phyloP scores from a whole-genome alignment of 2,797 vertebrate species.

The Zalophus californianus region DNA sequence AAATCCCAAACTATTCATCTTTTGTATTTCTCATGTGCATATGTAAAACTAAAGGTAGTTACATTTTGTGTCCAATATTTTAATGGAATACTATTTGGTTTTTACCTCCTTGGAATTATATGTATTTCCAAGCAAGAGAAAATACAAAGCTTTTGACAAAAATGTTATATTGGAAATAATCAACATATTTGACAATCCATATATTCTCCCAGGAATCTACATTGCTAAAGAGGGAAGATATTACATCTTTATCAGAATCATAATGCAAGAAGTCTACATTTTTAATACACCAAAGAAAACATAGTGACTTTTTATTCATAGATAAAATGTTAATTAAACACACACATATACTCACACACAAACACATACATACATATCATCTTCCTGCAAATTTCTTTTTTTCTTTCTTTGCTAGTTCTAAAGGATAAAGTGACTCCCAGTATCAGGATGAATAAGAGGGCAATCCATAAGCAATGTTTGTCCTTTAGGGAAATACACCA shows the following conservation, averaged over 20 bases:
- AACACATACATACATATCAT: background rate
- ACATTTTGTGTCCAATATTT: background rate
- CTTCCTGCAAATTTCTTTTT: background rate
- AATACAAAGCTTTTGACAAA: conserved; percentile 4
- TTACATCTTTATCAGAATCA: background rate
- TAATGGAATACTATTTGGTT: background rate
- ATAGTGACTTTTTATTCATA: background rate
- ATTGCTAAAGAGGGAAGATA: background rate
- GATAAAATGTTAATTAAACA: background rate
- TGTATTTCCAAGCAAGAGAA: background rate
- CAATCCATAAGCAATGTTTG: background rate
- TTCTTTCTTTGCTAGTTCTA: background rate
- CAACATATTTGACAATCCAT: background rate
- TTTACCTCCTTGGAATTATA: background rate
- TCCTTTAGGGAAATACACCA: background rate
- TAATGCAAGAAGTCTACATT: background rate
- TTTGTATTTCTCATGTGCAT: background rate
- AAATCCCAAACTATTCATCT: background rate
- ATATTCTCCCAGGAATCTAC: background rate
- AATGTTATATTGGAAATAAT: background rate
- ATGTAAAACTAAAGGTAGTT: background rate
- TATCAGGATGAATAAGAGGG: background rate
- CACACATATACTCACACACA: background rate
- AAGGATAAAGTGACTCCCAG: background rate
- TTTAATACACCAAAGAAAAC: background rate